phyloP scores from a whole-genome alignment of 1,140 invertebrate genomes.

The Caerostris extrusa region DNA sequence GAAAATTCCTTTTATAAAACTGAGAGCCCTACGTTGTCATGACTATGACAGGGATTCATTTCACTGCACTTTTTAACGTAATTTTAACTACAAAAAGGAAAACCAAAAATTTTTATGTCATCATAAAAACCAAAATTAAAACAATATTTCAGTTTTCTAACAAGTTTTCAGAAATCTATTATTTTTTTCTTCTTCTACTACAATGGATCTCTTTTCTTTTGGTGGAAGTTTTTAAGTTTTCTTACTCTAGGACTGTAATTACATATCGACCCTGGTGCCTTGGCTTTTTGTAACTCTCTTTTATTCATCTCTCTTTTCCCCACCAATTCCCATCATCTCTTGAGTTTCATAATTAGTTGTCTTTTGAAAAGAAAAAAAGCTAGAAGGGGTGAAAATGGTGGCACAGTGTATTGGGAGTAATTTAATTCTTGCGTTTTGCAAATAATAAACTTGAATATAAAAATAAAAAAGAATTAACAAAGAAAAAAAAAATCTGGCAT shows the following conservation, averaged over 20 bases:
- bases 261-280: slow-evolving; percentile 64
- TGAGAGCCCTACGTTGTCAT: neutral
- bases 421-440: slow-evolving; percentile 75
- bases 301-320: slow-evolving; percentile 26
- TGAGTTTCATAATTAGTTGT: slow-evolving; percentile 73
- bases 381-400: neutral
- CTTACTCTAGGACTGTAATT: slow-evolving; percentile 67
- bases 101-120: slow-evolving; percentile 30
- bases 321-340: slow-evolving; percentile 13
- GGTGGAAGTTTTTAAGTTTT: slow-evolving; percentile 62
- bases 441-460: slow-evolving; percentile 67
- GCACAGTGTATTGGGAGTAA: slow-evolving; percentile 57
- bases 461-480: slow-evolving; percentile 5
- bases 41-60: slow-evolving; percentile 33
- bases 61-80: slow-evolving; percentile 36
- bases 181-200: neutral
- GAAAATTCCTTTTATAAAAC: slow-evolving; percentile 19
- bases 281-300: slow-evolving; percentile 53
- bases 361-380: slow-evolving; percentile 47
- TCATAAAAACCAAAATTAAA: slow-evolving; percentile 72
- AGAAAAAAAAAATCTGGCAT: slow-evolving; percentile 11
- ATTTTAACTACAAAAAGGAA: slow-evolving; percentile 48
- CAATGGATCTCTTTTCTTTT: slow-evolving; percentile 21
- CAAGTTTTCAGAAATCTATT: slow-evolving; percentile 40
- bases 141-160: slow-evolving; percentile 69